Evolutionary conservation across 2,888 invertebrate species (phyloP).

Genomic region (Matsumyia berberina): DNA sequence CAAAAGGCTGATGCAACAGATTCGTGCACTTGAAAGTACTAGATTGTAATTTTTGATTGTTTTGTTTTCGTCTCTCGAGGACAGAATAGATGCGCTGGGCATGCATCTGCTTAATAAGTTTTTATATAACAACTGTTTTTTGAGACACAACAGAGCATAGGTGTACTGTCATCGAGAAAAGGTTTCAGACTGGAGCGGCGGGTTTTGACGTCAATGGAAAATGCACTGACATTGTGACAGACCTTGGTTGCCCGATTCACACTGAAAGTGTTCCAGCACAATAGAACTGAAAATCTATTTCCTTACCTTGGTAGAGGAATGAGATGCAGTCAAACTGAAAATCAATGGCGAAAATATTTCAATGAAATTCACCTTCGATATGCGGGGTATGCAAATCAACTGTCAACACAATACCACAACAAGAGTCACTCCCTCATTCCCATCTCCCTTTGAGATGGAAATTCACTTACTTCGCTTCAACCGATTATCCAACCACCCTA

Average conservation of each 20-base stretch:
- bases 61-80: background rate
- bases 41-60: too few species aligned
- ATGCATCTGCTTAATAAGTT: background rate
- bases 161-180: too few species aligned
- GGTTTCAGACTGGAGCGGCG: too few species aligned
- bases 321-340: slow-evolving; percentile 14
- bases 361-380: background rate
- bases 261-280: too few species aligned
- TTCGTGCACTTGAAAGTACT: slow-evolving; percentile 20
- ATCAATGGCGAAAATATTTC: background rate
- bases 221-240: too few species aligned
- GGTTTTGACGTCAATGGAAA: too few species aligned
- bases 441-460: slow-evolving; percentile 52
- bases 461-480: slow-evolving; percentile 50
- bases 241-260: too few species aligned
- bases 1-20: background rate
- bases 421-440: slow-evolving; percentile 50
- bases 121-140: background rate
- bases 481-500: slow-evolving; percentile 23
- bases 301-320: too few species aligned
- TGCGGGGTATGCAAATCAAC: slow-evolving; percentile 20
- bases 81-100: background rate
- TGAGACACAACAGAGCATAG: slow-evolving; percentile 1
- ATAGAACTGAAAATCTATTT: too few species aligned
- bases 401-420: slow-evolving; percentile 28